Evolutionary conservation across 2,888 invertebrate species (phyloP).

Genomic region (Tachystola acroxantha): DNA sequence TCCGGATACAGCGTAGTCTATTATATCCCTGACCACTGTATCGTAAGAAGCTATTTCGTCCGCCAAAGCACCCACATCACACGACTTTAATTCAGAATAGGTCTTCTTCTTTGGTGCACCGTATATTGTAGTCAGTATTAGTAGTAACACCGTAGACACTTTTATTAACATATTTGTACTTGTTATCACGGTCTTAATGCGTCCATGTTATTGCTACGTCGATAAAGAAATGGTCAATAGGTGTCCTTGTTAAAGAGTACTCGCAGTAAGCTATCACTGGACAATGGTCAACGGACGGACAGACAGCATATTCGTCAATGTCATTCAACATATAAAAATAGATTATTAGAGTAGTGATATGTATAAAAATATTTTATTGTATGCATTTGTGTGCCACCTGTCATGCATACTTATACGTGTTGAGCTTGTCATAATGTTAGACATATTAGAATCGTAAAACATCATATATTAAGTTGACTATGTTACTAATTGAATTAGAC

Average conservation of each 20-base stretch:
- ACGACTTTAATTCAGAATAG: slow-evolving; percentile 23
- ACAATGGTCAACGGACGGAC: background rate
- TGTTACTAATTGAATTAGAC: too few species aligned
- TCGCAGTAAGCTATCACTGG: background rate
- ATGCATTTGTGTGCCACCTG: too few species aligned
- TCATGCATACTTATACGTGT: too few species aligned
- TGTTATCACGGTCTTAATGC: background rate
- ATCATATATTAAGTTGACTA: too few species aligned
- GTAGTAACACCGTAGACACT: background rate
- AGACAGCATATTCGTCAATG: background rate
- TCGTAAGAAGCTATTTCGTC: slow-evolving; percentile 80
- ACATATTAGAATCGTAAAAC: too few species aligned
- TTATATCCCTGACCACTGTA: slow-evolving; percentile 66
- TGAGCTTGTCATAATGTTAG: too few species aligned
- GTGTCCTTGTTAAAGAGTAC: background rate
- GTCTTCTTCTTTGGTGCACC: slow-evolving; percentile 20
- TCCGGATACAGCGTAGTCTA: slow-evolving; percentile 66
- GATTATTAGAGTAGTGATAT: too few species aligned
- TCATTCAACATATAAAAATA: too few species aligned
- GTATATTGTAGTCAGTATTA: slow-evolving; percentile 13
- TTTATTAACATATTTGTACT: slow-evolving; percentile 6
- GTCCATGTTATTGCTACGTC: background rate
- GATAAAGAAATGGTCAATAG: slow-evolving; percentile 6
- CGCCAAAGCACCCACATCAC: slow-evolving; percentile 24
- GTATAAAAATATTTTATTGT: too few species aligned